These are phyloP conservation scores for Lamellibrachia satsuma DNA, from an alignment of 2,888 invertebrate genomes.

Conservation along the genomic window DNA sequence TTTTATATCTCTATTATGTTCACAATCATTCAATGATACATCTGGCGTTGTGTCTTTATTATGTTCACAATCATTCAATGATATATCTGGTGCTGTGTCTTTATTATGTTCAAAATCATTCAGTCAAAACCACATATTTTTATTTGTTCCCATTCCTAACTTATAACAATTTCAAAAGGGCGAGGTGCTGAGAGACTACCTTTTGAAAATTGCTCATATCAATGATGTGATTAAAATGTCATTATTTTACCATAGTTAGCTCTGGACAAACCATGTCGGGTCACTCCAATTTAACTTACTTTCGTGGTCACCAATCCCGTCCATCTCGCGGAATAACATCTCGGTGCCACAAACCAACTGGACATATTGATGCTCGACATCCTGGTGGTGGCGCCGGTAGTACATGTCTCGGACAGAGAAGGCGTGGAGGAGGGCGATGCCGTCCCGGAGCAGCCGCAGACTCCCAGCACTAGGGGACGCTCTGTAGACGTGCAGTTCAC, in stretches of 20 bases:
- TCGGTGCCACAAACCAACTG: constrained; percentile 19
- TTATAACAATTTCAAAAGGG: no score
- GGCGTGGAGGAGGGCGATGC: neutral
- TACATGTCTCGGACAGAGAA: neutral
- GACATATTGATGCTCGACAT: constrained; percentile 19
- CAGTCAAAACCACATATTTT: no score
- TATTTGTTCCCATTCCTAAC: no score
- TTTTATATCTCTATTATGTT: no score
- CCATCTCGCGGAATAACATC: neutral
- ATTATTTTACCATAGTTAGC: neutral
- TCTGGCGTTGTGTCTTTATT: no score
- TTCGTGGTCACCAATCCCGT: neutral
- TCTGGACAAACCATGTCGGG: neutral
- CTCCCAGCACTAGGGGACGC: neutral
- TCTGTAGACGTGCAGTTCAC: constrained; percentile 7
- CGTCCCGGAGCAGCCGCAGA: neutral
- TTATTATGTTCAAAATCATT: no score
- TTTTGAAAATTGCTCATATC: no score
- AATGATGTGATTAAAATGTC: neutral
- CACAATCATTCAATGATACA: no score
- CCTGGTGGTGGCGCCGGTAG: constrained; percentile 17
- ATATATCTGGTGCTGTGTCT: no score
- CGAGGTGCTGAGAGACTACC: no score
- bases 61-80: no score
- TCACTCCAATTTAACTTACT: neutral